Percentiles rank a stretch among this genome's conserved stretches.
Evolutionary conservation across 2,113 vertebrate genomes (phyloP).

Genomic region (Erythrocercus mccallii): DNA sequence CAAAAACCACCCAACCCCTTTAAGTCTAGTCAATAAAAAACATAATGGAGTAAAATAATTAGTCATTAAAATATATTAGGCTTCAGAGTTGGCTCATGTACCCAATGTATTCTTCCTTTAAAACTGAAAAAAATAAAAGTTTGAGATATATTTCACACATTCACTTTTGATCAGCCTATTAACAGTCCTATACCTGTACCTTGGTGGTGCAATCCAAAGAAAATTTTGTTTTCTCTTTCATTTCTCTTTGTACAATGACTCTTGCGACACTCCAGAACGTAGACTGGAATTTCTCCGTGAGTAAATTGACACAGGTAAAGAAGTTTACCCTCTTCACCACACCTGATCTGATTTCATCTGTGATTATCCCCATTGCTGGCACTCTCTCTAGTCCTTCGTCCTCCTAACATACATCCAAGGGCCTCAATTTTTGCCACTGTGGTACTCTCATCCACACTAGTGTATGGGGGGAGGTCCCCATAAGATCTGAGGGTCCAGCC

Average conservation of each 20-base stretch:
- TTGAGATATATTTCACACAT: background rate
- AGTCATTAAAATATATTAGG: background rate
- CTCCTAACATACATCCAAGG: background rate
- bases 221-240: background rate
- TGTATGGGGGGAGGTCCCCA: too few species aligned
- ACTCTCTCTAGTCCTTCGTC: background rate
- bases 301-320: background rate
- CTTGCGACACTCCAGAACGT: background rate
- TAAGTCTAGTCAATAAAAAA: background rate
- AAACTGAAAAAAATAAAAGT: background rate
- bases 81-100: background rate
- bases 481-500: too few species aligned
- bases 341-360: background rate
- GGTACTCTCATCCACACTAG: fast-evolving
- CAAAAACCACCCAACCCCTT: fast-evolving
- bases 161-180: background rate
- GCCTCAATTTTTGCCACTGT: background rate
- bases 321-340: background rate
- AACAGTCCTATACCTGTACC: background rate
- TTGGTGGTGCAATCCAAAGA: background rate
- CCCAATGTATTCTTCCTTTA: background rate
- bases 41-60: background rate
- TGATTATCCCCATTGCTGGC: background rate
- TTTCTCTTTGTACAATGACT: background rate
- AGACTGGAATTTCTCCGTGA: background rate